phyloP scores from a whole-genome alignment of 2,888 invertebrate genomes.

The Lithophane socia region DNA sequence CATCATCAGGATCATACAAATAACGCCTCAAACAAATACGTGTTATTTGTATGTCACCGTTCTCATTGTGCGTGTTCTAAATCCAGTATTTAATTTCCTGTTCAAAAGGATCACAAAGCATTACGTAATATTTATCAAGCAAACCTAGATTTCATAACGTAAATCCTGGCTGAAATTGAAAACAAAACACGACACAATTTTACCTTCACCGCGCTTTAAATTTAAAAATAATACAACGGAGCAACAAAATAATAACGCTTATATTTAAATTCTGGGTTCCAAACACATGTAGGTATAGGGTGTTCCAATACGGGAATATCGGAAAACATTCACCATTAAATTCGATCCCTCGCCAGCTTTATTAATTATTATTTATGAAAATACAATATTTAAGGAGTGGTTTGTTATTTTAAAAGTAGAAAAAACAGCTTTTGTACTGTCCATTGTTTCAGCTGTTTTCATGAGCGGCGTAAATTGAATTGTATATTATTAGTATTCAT shows the following conservation, averaged over 20 bases:
- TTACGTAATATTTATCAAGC: constrained; percentile 2
- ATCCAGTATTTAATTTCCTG: constrained; percentile 17
- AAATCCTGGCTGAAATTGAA: constrained; percentile 38
- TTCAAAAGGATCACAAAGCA: constrained; percentile 10
- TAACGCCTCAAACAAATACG: neutral
- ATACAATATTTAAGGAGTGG: constrained; percentile 20
- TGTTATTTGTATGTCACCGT: neutral
- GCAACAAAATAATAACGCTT: constrained; percentile 31
- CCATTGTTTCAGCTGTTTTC: constrained; percentile 25
- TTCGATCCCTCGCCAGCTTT: constrained; percentile 30
- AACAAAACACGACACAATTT: constrained; percentile 24
- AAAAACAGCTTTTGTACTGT: neutral
- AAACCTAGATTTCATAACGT: constrained; percentile 22
- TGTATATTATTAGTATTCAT: neutral
- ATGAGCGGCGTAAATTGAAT: constrained; percentile 1
- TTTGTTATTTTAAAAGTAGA: constrained; percentile 22
- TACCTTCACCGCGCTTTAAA: constrained; percentile 18
- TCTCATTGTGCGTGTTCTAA: neutral
- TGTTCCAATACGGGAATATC: constrained; percentile 33
- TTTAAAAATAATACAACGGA: constrained; percentile 36
- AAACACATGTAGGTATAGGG: neutral
- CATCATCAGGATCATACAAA: neutral
- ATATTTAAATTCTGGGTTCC: constrained; percentile 29
- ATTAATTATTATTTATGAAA: constrained; percentile 29
- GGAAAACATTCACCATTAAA: constrained; percentile 44